Base-by-base conservation (phyloP, 2,113 vertebrate species). In the Forbesichthys agassizii region DNA sequence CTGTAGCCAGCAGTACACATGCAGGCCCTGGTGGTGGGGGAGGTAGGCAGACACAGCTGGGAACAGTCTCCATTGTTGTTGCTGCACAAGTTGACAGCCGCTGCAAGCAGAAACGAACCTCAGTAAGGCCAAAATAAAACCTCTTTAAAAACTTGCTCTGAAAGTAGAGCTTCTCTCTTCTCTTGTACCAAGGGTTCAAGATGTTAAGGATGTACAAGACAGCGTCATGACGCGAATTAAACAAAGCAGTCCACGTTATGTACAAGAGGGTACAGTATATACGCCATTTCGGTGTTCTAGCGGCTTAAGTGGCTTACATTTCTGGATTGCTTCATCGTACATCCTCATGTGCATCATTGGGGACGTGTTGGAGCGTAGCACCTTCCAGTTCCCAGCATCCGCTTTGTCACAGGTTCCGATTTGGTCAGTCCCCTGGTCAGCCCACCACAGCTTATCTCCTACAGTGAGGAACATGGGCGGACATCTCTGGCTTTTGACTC, bases 301-400 rank as follows among this genome's bases (percentile, higher is more conserved):
- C 52, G 7, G 11, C 5, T 10, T 0, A 14, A 54, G 14, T 51
- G 56, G 69, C 52, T 14, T 70, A 88, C 87, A 81, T 92, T 73
- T 91, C 83, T 93, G 96, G 56, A 95, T 87, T 62, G 88, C 94
- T 87, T 99, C 97, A 0, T 98, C 94, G 0, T 99, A 98, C 66
- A 98, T 95, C 85, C 95, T 98, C 96, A 99, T 98, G 88, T 99
- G 95, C 96, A 98, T 98, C 84, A 99, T 96, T n/a, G 95, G 80
- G 0, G 96, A 95, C 4, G 97, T 98, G 90, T 95, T 94, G 83
- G 97, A 97, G 47, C 97, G 88, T 69, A 97, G 83, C 64, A 98
- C 94, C 1, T 87, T 90, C 36, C 95, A 91, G 61, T 92, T 94
- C 0, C 89, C 88, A 9, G 96, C 96, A 0, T 96, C 95, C 0